phyloP scores from a whole-genome alignment of 23 tunicate genomes.

The Trididemnum clinides region DNA sequence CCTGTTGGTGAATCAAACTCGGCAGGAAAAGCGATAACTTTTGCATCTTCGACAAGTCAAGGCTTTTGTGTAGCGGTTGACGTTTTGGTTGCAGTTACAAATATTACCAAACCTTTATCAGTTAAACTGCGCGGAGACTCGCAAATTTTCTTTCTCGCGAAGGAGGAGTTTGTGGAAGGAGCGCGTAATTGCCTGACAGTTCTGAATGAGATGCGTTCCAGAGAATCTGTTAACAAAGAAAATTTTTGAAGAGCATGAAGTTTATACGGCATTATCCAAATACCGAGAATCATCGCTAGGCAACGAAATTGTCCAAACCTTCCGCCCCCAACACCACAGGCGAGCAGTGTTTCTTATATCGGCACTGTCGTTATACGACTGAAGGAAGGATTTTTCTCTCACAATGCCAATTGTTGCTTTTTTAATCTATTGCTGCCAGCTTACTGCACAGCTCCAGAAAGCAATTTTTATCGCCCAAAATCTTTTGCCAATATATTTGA shows the following conservation, averaged over 20 bases:
- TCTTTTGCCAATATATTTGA: not conserved
- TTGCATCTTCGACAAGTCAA: not conserved
- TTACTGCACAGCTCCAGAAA: not conserved
- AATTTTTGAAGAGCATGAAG: not conserved
- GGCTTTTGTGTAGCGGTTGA: no score
- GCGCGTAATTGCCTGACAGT: not conserved
- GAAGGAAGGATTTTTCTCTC: not conserved
- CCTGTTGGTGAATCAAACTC: not conserved
- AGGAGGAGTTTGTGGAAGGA: no score
- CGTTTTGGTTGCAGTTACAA: not conserved
- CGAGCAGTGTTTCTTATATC: not conserved
- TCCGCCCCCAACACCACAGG: not conserved
- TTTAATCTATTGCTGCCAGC: not conserved
- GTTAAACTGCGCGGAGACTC: no score
- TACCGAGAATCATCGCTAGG: not conserved
- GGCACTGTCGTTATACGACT: not conserved
- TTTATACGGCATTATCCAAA: not conserved
- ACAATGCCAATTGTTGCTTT: not conserved
- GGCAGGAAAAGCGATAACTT: not conserved
- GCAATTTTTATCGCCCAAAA: not conserved
- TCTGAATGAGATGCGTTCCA: not conserved
- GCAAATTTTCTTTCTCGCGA: no score
- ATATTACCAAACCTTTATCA: no score
- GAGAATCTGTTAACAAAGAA: no score
- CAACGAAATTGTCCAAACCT: not conserved